phyloP scores from a whole-genome alignment of 92 coral and sea anemone genomes.

The Porites lobata region DNA sequence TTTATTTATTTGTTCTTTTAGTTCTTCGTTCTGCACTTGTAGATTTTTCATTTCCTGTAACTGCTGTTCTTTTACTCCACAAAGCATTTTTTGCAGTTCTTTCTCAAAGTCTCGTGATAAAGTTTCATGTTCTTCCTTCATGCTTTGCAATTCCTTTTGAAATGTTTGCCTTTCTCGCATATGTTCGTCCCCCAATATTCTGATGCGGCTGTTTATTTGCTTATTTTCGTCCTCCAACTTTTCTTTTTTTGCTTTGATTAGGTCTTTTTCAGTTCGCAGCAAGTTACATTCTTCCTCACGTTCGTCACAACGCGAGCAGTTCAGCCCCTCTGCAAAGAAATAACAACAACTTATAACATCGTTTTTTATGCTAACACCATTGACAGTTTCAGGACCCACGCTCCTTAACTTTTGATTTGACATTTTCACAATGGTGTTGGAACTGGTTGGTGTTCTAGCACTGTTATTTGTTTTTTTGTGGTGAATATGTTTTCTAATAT shows the following conservation, averaged over 20 bases:
- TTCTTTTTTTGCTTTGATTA: slow-evolving; percentile 16
- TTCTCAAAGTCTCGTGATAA: slow-evolving; percentile 50
- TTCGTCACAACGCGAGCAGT: slow-evolving; percentile 47
- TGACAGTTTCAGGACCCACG: too few species aligned
- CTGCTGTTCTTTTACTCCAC: slow-evolving; percentile 69
- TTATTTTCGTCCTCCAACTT: slow-evolving; percentile 49
- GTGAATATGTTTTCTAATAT: too few species aligned
- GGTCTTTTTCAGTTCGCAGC: slow-evolving; percentile 35
- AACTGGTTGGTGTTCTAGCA: too few species aligned
- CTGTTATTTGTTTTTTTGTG: too few species aligned
- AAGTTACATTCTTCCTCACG: slow-evolving; percentile 54
- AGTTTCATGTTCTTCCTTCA: slow-evolving; percentile 54
- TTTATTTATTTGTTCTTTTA: slow-evolving; percentile 66
- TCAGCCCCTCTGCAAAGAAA: slow-evolving; percentile 21
- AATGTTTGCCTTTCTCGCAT: slow-evolving; percentile 61
- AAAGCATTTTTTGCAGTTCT: slow-evolving; percentile 54
- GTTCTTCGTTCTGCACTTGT: slow-evolving; percentile 61
- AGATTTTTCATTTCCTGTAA: slow-evolving; percentile 56
- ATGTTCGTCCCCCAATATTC: slow-evolving; percentile 59
- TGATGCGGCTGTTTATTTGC: slow-evolving; percentile 46
- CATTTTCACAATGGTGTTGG: too few species aligned
- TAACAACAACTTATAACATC: background rate
- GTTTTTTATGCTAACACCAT: too few species aligned
- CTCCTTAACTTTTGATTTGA: too few species aligned
- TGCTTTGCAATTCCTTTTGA: slow-evolving; percentile 39